Evolutionary conservation across 2,888 invertebrate genomes (phyloP).

Genomic region (Agrochola lota): DNA sequence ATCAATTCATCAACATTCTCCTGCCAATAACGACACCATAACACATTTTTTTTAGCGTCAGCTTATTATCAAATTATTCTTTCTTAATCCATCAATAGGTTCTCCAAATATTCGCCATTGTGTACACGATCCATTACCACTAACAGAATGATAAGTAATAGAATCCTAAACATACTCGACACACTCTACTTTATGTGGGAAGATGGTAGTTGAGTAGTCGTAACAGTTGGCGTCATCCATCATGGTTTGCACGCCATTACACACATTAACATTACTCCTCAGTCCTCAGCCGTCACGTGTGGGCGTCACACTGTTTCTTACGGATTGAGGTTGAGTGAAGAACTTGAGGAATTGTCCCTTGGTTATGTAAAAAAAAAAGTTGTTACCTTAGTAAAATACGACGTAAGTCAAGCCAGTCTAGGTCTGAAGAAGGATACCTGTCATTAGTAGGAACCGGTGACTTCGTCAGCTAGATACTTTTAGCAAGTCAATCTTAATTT

Average conservation of each 20-base stretch:
- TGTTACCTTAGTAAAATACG: too few relatives aligned
- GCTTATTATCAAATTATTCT: not conserved
- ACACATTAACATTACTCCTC: slow-evolving; percentile 33
- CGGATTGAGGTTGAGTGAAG: slow-evolving; percentile 25
- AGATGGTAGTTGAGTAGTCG: slow-evolving; percentile 23
- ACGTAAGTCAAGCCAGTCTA: not conserved
- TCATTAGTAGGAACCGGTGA: not conserved
- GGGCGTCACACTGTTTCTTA: slow-evolving; percentile 25
- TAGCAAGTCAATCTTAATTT: not conserved
- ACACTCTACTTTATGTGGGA: slow-evolving; percentile 26
- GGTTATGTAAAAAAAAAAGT: not conserved
- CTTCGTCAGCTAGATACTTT: not conserved
- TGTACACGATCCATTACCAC: slow-evolving; percentile 23
- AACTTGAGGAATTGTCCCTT: not conserved
- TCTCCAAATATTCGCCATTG: not conserved
- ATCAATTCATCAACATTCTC: not conserved
- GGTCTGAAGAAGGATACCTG: not conserved
- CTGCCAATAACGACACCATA: not conserved
- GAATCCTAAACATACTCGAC: slow-evolving; percentile 21
- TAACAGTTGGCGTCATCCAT: slow-evolving; percentile 52
- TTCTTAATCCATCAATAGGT: not conserved
- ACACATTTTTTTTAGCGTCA: not conserved
- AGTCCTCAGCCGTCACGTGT: slow-evolving; percentile 6
- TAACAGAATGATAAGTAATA: slow-evolving; percentile 27
- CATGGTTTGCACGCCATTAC: slow-evolving; percentile 56